phyloP scores from a whole-genome alignment of 2,888 invertebrate species.

The Lepidochrysops patricia region DNA sequence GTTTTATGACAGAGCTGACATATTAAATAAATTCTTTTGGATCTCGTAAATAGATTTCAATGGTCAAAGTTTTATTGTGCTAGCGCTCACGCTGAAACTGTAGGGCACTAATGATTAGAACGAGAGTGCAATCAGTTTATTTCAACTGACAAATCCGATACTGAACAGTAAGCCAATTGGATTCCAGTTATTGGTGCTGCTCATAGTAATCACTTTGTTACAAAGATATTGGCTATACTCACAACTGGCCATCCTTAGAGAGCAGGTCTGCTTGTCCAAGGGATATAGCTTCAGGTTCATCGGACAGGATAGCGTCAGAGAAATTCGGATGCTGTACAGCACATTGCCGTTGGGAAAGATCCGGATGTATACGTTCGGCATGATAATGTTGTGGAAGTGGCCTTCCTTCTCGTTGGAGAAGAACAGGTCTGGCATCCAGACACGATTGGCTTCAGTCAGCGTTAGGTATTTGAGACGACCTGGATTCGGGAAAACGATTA shows the following conservation, averaged over 20 bases:
- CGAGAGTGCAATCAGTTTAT: too few relatives aligned
- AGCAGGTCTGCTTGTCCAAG: conserved; percentile 95
- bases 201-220: too few relatives aligned
- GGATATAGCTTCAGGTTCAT: conserved; percentile 98
- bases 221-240: conserved; percentile 66
- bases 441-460: conserved; percentile 93
- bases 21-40: neutral
- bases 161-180: too few relatives aligned
- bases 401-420: conserved; percentile 98
- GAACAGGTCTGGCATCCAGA: conserved; percentile 99
- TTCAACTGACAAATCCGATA: too few relatives aligned
- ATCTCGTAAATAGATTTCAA: too few relatives aligned
- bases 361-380: conserved; percentile 97
- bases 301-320: conserved; percentile 95
- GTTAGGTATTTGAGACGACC: conserved; percentile 93
- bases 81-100: too few relatives aligned
- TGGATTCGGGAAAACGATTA: conserved; percentile 37
- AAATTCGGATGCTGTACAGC: conserved; percentile 97
- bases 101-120: too few relatives aligned
- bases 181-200: too few relatives aligned
- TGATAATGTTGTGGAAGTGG: conserved; percentile 97
- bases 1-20: neutral
- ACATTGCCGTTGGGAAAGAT: conserved; percentile 96
- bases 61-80: too few relatives aligned
- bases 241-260: conserved; percentile 97